Evolutionary conservation across 92 coral and sea anemone species (phyloP), one percentile per base, ranked within the genome.

Genomic region (Virgularia gustaviana): DNA sequence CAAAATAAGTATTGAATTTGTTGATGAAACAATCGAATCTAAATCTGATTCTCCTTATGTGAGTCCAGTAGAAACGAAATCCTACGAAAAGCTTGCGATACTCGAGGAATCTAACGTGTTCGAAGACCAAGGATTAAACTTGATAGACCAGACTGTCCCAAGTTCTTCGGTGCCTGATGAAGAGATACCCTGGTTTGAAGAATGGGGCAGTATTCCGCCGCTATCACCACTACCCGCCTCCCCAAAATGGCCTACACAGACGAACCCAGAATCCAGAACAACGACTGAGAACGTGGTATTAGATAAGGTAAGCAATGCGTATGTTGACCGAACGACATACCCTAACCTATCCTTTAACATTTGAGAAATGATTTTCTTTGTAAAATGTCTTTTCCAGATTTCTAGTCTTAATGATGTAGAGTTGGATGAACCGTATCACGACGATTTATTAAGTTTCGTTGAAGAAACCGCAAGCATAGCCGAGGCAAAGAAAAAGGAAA

Each of bases 211-310:
- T 42, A 45, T 65, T 29, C 76, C 80, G 1, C 57, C 81, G 1
- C 70, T 81, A 18, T 81, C 85, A 9, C 85, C 85, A 22, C 65
- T 81, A 36, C 85, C 85, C 0, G 77, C 85, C 6, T 81, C 85
- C 2, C 85, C 85, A 31, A 32, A 32, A 31, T 10, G 24, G 41
- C 6, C 35, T 15, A 6, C 43, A 1, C 20, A 10, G 43, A 20
- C 41, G 19, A 22, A 11, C 28, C 10, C 36, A 6, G 66, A 60
- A 31, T 19, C 31, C 30, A 20, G 35, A 13, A 19, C 24, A 32
- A 32, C 19, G 18, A 57, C 0, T 24, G 10, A 33, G 9, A 0
- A 57, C 16, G 33, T 13, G 13, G 22, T 4, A 15, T 52, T 22
- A 15, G 4, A 52, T 3, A 23, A 44, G 55, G 51, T 23, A 15